phyloP scores from a whole-genome alignment of 2,888 invertebrate genomes.

The Pharmacophagus antenor region DNA sequence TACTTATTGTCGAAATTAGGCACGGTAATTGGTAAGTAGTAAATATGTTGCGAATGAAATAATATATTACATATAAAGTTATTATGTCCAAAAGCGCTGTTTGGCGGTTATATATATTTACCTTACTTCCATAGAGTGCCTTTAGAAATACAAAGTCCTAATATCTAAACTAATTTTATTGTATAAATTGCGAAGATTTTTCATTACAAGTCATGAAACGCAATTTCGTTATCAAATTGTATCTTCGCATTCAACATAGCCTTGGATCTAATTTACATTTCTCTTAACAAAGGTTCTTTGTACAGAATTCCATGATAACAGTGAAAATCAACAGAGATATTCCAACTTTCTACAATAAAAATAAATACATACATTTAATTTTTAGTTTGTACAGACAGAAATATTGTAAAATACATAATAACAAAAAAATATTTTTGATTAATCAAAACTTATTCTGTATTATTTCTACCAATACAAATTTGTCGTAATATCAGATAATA shows the following conservation, averaged over 20 bases:
- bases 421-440: too few species aligned
- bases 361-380: neutral
- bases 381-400: neutral
- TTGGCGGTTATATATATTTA: too few species aligned
- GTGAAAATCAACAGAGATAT: neutral
- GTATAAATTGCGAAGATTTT: conserved; percentile 4
- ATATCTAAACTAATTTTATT: neutral
- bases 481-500: too few species aligned
- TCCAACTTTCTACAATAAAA: neutral
- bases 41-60: too few species aligned
- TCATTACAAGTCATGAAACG: conserved; percentile 16
- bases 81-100: too few species aligned
- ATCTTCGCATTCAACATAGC: conserved; percentile 22
- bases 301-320: conserved; percentile 4
- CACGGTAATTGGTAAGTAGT: too few species aligned
- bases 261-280: conserved; percentile 25
- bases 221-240: conserved; percentile 25
- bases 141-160: neutral
- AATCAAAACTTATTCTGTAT: too few species aligned
- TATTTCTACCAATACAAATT: too few species aligned
- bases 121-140: neutral
- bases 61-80: too few species aligned
- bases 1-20: too few species aligned
- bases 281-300: conserved; percentile 20
- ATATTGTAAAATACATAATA: neutral